A percentile compares a stretch with the other conserved stretches of the same genome.
Evolutionary conservation across 2,888 invertebrate species (phyloP).

Genomic region (Uropetala carovei): DNA sequence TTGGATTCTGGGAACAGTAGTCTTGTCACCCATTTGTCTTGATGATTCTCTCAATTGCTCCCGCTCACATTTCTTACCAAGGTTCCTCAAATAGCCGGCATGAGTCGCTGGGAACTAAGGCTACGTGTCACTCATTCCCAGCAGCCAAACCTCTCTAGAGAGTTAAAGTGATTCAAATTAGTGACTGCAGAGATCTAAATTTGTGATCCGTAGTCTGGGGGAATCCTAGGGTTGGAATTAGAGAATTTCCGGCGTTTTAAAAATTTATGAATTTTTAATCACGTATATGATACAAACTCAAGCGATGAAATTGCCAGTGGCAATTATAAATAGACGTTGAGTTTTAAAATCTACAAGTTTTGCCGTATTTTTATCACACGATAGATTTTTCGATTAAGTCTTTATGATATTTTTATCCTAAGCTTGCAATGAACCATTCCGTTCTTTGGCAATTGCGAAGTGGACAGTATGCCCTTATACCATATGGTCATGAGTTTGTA

Average conservation of each 20-base stretch:
- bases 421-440: no score
- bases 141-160: not conserved
- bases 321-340: no score
- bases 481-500: no score
- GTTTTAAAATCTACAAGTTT: no score
- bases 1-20: conserved; percentile 30
- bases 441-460: no score
- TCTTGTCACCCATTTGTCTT: conserved; percentile 48
- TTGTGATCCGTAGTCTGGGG: not conserved
- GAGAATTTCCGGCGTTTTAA: not conserved
- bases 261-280: no score
- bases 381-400: no score
- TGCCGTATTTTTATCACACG: no score
- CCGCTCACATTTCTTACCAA: conserved; percentile 30
- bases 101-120: conserved; percentile 27
- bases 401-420: no score
- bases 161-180: conserved; percentile 32
- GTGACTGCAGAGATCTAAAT: conserved; percentile 44
- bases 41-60: conserved; percentile 21
- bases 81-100: conserved; percentile 43
- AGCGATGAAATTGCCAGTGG: no score
- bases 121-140: conserved; percentile 17
- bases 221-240: not conserved
- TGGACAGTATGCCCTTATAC: no score
- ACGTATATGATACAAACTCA: no score